Base-by-base conservation (phyloP, 2,113 vertebrate species). In the Callocephalon fimbriatum region DNA sequence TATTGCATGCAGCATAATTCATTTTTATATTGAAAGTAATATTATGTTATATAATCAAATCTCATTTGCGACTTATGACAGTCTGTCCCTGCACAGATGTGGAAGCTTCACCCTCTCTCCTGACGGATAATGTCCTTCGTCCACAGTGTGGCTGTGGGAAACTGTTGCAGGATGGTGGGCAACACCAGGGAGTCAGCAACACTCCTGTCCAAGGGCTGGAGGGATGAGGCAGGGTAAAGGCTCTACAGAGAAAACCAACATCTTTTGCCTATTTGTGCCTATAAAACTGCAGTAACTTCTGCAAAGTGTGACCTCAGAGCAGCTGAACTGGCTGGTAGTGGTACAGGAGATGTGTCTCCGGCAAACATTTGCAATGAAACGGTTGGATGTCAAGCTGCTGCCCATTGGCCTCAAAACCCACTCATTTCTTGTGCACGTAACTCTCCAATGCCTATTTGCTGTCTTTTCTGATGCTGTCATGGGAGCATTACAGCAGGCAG, bases 51-150 rank as follows among this genome's bases (percentile, higher is more conserved):
- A 37, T 77, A 59, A 86, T 73, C 86, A 66, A 56, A 63, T 47
- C 68, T 73, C 80, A 77, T 88, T 80, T 63, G 93, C 73, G 94
- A 90, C 91, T 91, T 94, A 86, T 88, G 73, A 76, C 72, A 16
- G 56, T 70, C 86, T 66, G 20, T 51, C 59, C 22, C 42, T 3
- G 53, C 37, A 4, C 88, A 92, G 54, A 66, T 70, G 75, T 22
- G 58, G 79, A 66, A 27, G 71, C 37, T 62, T n/a, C 47, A 5
- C 40, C 40, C 67, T 66, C 79, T 56, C 58, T 73, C 31, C 31
- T 16, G 48, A 50, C 80, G 65, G 38, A 37, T 42, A 8, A 66
- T 8, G n/a, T 74, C 67, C 40, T n/a, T 6, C 0, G 9, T 75
- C 77, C 38, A 63, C 74, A 50, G 54, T 42, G 86, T 48, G 38